Evolutionary conservation across 2,888 invertebrate species (phyloP).

Genomic region (Meiosimyza decipiens): DNA sequence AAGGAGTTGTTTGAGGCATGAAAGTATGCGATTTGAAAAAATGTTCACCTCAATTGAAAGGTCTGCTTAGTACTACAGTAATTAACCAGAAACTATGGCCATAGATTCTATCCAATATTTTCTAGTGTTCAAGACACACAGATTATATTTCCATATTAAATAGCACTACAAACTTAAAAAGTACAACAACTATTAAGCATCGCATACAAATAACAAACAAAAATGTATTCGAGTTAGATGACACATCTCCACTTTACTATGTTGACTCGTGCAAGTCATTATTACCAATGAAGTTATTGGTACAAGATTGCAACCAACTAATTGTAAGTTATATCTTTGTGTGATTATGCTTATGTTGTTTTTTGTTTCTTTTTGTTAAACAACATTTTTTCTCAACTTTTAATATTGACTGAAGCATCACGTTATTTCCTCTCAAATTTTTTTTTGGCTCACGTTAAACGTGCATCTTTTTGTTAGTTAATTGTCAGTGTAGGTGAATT

Average conservation of each 20-base stretch:
- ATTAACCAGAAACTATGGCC: no score
- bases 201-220: no score
- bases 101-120: no score
- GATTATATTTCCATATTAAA: no score
- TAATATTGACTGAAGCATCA: not conserved
- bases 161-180: no score
- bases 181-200: no score
- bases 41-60: no score
- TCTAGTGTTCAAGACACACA: no score
- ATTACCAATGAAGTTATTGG: not conserved
- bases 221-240: no score
- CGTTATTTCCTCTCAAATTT: not conserved
- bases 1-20: no score
- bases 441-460: conserved; percentile 6
- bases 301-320: not conserved
- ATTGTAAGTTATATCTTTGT: not conserved
- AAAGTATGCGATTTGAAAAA: no score
- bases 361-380: not conserved
- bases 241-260: not conserved
- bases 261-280: conserved; percentile 1
- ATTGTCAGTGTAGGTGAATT: not conserved
- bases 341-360: not conserved
- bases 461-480: conserved; percentile 1
- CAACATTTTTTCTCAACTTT: not conserved
- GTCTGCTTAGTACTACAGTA: no score